Evolutionary conservation across 64 coral and sea anemone species (phyloP), one percentile per base, ranked within the genome.

Genomic region (Montipora sp.): DNA sequence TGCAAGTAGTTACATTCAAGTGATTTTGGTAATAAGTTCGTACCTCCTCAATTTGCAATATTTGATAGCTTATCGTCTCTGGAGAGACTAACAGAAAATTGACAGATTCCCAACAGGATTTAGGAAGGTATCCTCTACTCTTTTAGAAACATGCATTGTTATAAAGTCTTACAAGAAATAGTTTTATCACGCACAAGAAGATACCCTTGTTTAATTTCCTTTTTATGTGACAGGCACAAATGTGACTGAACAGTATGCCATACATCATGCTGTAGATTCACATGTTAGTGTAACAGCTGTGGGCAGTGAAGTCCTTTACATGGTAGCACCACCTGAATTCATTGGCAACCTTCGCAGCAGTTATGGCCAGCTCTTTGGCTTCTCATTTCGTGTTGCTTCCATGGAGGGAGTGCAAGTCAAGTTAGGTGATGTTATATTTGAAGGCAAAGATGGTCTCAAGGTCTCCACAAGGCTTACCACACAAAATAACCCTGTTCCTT

Each of bases 301-400:
- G 46, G 95, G 95, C 15, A 88, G 79, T 80, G 95, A 97, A 75
- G 75, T 79, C 68, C 83, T 97, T 19, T 97, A 87, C 36, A 88
- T 93, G 50, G 75, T 77, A 79, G 95, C 95, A 18, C 91, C 95
- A 8, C 78, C 53, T 44, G 55, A 88, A 2, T 97, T 91, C 50
- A 70, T 81, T 59, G 92, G 95, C 14, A 80, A 97, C 45, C 73
- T 78, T n/a, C 92, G 95, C 8, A 97, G 95, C 21, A 97, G 95
- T 49, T 97, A 97, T 45, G 95, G 92, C 22, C 95, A 97, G 15
- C 75, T 89, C 20, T 92, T 97, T 89, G 95, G 95, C 3, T 97
- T 97, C 48, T 90, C 77, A 7, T 97, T 94, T 59, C 95, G 95
- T 53, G 95, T 97, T 13, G 95, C 92, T 23, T 8, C 92, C 19